Percentiles rank a stretch among this genome's conserved stretches.
Evolutionary conservation across 2,113 vertebrate genomes (phyloP).

Genomic region (Pygathrix nemaeus): DNA sequence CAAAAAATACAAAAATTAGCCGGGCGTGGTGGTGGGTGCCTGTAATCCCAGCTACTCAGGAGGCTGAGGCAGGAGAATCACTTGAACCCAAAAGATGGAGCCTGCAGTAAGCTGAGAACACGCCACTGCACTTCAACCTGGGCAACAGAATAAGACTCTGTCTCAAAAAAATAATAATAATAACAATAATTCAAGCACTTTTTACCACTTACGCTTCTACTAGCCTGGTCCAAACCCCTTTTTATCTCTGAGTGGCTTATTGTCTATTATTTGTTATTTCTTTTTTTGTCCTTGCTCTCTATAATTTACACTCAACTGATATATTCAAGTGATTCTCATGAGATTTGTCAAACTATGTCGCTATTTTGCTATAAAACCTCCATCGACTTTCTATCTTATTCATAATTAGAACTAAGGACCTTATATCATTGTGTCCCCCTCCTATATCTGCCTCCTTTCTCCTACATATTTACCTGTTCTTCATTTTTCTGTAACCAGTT

Average conservation of each 20-base stretch:
- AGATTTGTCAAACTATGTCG: not conserved
- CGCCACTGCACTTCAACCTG: no score
- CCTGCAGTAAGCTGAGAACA: no score
- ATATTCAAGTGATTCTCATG: not conserved
- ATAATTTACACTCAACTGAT: not conserved
- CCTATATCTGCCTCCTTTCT: not conserved
- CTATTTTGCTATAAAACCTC: not conserved
- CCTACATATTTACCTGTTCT: not conserved
- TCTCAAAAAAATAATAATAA: no score
- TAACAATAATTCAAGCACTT: no score
- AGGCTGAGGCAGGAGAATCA: no score
- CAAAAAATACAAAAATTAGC: no score
- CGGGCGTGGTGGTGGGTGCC: fast-evolving
- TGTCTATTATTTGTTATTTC: not conserved
- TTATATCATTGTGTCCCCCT: not conserved
- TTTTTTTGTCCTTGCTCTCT: not conserved
- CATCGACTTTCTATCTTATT: not conserved
- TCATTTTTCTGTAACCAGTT: not conserved
- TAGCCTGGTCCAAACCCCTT: not conserved
- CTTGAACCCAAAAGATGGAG: no score
- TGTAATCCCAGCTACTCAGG: no score
- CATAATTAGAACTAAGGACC: not conserved
- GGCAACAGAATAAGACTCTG: no score
- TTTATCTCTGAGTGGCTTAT: not conserved
- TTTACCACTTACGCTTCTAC: not conserved